Percentiles rank a stretch among this genome's conserved stretches.
Evolutionary conservation across 2,888 invertebrate genomes (phyloP).

Genomic region (Drosophila algonquin): DNA sequence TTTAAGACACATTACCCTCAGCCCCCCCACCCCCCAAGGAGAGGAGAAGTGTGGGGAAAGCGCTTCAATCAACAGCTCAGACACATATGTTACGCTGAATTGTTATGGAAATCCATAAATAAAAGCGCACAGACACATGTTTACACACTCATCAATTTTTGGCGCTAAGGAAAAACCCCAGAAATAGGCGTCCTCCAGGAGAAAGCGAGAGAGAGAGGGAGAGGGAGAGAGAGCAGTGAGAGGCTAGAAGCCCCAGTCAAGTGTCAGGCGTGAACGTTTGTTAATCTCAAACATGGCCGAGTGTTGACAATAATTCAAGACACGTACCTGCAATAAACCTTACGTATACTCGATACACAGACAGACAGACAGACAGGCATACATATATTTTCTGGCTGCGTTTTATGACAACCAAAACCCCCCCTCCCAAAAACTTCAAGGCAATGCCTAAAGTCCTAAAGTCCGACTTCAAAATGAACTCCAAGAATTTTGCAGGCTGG

Average conservation of each 20-base stretch:
- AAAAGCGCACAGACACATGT: constrained; percentile 73
- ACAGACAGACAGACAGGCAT: constrained; percentile 8
- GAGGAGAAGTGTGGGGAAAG: background rate
- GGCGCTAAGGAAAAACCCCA: constrained; percentile 21
- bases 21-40: no score
- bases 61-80: constrained; percentile 71
- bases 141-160: constrained; percentile 76
- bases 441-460: constrained; percentile 1
- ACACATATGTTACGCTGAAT: constrained; percentile 71
- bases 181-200: constrained; percentile 6
- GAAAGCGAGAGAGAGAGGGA: constrained; percentile 2
- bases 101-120: constrained; percentile 78
- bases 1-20: constrained; percentile 21
- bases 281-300: constrained; percentile 62
- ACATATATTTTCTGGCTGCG: constrained; percentile 21
- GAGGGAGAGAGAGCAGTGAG: background rate
- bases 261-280: constrained; percentile 70
- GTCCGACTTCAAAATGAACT: constrained; percentile 12
- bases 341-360: background rate
- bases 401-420: constrained; percentile 17
- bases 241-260: constrained; percentile 53
- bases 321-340: constrained; percentile 75
- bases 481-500: background rate
- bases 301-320: constrained; percentile 73
- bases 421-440: background rate